phyloP scores from a whole-genome alignment of 2,888 invertebrate species.

The Atrina japonica region DNA sequence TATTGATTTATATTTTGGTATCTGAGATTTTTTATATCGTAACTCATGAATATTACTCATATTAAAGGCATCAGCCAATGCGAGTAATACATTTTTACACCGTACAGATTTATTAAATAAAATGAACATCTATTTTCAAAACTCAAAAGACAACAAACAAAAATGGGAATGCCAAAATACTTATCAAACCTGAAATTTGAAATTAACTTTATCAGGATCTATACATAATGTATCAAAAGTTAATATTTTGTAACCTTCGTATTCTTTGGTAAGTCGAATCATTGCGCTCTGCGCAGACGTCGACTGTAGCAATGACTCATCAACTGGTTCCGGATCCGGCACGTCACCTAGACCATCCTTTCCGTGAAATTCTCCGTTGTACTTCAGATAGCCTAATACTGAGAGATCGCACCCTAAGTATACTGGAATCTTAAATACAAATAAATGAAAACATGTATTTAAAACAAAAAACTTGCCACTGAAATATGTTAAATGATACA shows the following conservation, averaged over 20 bases:
- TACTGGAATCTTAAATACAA: slow-evolving; percentile 81
- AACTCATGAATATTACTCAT: too few species aligned
- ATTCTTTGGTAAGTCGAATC: slow-evolving; percentile 83
- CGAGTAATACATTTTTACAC: too few species aligned
- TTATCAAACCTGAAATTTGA: not conserved
- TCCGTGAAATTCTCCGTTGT: slow-evolving; percentile 83
- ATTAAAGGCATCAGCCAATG: too few species aligned
- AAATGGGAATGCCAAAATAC: too few species aligned
- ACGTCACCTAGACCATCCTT: slow-evolving; percentile 88
- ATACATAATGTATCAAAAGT: not conserved
- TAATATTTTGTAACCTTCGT: slow-evolving; percentile 66
- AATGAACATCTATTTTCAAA: too few species aligned
- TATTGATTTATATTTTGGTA: too few species aligned
- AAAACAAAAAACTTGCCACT: too few species aligned
- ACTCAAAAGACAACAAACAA: too few species aligned
- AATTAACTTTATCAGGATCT: not conserved
- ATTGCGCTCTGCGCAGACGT: slow-evolving; percentile 85
- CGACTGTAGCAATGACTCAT: slow-evolving; percentile 77
- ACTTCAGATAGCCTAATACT: slow-evolving; percentile 48
- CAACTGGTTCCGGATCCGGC: slow-evolving; percentile 79
- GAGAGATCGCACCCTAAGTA: slow-evolving; percentile 80
- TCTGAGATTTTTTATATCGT: too few species aligned
- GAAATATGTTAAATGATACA: not conserved
- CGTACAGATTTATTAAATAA: too few species aligned
- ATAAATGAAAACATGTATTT: not conserved